These are phyloP conservation scores for Numenius phaeopus DNA, from an alignment of 2,797 vertebrate genomes.

Conservation along the genomic window DNA sequence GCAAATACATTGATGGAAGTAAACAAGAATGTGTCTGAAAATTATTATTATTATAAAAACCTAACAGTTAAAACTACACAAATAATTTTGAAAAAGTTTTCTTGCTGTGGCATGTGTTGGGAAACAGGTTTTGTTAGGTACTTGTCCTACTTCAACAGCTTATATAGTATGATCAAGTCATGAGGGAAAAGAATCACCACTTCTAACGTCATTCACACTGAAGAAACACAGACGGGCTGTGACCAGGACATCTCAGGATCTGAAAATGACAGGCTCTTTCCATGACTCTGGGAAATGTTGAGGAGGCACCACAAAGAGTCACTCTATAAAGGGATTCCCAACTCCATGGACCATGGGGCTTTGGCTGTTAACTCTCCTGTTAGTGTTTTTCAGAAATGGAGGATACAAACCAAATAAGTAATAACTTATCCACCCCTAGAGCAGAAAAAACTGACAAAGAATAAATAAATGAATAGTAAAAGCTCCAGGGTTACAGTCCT, in stretches of 20 bases:
- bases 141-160: neutral
- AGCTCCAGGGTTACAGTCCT: neutral
- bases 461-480: constrained; percentile 36
- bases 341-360: neutral
- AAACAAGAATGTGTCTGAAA: neutral
- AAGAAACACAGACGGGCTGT: neutral
- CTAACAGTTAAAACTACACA: neutral
- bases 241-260: neutral
- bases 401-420: neutral
- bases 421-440: neutral
- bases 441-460: neutral
- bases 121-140: neutral
- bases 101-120: neutral
- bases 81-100: neutral
- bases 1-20: neutral
- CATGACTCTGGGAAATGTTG: neutral
- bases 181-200: neutral
- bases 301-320: neutral
- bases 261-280: neutral
- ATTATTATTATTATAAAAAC: neutral
- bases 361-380: neutral
- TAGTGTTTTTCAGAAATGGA: neutral
- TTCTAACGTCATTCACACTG: neutral
- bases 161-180: neutral
- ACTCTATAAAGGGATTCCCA: neutral